Percentiles rank a stretch among this genome's conserved stretches.
Conservation (phyloP, 2,113 vertebrate species). For the Microcebus ravelobensis region DNA sequence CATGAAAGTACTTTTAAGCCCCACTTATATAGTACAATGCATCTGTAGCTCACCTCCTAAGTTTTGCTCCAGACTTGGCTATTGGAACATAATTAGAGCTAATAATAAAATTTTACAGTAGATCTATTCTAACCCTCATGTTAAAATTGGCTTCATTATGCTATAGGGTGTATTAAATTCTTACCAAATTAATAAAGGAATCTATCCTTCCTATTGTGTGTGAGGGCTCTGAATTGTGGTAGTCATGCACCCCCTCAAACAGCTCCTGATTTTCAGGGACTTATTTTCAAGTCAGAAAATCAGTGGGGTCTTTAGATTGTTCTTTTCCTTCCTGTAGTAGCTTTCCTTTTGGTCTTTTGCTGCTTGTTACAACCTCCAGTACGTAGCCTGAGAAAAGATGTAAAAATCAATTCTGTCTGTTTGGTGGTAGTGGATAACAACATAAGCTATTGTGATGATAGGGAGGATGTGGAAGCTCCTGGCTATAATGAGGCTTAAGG, state of each 20-base stretch:
- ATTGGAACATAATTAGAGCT: not conserved
- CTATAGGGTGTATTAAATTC: not conserved
- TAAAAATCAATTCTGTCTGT: conserved; percentile 42
- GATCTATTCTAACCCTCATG: not conserved
- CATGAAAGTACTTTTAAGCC: not conserved
- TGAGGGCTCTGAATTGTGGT: not conserved
- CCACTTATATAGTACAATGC: not conserved
- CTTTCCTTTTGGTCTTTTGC: conserved; percentile 30
- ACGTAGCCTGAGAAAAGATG: not conserved
- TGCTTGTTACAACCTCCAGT: conserved; percentile 11
- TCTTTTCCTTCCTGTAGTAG: not conserved
- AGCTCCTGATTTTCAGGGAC: not conserved
- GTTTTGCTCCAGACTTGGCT: not conserved
- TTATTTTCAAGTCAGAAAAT: conserved; percentile 23
- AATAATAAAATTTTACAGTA: not conserved
- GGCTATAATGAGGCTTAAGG: not conserved
- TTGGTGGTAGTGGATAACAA: conserved; percentile 20
- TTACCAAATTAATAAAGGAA: not conserved
- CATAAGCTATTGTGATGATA: not conserved
- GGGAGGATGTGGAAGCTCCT: not conserved
- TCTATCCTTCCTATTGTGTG: not conserved
- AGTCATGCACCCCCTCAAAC: not conserved
- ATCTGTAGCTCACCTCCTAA: not conserved
- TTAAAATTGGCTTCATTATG: conserved; percentile 25
- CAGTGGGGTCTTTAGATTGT: not conserved